Conservation (phyloP, 2,888 invertebrate genomes). For the Eupeodes luniger region DNA sequence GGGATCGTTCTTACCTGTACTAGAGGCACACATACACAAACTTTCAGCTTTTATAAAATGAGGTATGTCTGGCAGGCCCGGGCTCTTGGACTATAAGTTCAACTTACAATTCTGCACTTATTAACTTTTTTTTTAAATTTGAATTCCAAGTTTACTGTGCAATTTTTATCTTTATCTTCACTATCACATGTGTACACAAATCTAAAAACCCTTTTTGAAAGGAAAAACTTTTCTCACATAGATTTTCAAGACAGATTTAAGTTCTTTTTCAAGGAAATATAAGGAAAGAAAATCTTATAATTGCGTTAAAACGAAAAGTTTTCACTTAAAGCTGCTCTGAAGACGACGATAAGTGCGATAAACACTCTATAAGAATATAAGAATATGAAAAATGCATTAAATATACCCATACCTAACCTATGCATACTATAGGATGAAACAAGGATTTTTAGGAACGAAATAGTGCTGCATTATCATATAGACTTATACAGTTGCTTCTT, state of each 20-base stretch:
- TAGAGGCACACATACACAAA: too few relatives aligned
- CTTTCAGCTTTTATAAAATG: too few relatives aligned
- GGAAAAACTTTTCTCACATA: slow-evolving; percentile 42
- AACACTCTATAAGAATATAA: slow-evolving; percentile 66
- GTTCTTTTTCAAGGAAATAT: slow-evolving; percentile 18
- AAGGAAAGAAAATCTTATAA: slow-evolving; percentile 52
- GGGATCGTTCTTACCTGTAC: too few relatives aligned
- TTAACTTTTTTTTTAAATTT: too few relatives aligned
- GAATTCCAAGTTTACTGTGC: neutral
- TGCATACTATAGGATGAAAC: too few relatives aligned
- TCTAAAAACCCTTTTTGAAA: slow-evolving; percentile 28
- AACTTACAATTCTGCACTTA: too few relatives aligned
- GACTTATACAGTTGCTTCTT: neutral
- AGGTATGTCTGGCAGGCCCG: too few relatives aligned
- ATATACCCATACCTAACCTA: neutral
- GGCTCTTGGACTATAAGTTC: too few relatives aligned
- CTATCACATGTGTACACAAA: slow-evolving; percentile 7
- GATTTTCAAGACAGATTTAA: slow-evolving; percentile 44
- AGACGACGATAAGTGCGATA: slow-evolving; percentile 71
- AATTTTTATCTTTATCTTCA: neutral
- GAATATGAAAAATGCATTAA: slow-evolving; percentile 76
- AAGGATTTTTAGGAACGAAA: neutral
- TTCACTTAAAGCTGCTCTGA: slow-evolving; percentile 65
- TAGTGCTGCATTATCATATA: neutral
- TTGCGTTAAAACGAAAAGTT: slow-evolving; percentile 71